Evolutionary conservation across 1,140 invertebrate genomes (phyloP).

Genomic region (Protaetia brevitarsis): DNA sequence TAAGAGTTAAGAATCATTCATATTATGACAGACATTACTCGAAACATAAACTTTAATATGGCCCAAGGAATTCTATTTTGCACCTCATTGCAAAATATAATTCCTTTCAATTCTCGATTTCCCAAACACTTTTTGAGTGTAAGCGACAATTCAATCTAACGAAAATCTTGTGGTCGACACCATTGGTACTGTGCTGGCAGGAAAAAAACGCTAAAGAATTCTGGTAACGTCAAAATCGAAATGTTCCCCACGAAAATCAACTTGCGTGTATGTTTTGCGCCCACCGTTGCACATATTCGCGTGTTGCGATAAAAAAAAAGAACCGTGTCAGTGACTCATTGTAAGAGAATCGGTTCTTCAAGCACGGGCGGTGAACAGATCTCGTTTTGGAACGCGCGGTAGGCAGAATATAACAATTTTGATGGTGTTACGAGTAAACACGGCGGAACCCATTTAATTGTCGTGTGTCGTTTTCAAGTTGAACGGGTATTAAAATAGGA

Average conservation of each 20-base stretch:
- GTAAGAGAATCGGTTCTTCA: too few species aligned
- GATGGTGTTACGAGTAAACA: not conserved
- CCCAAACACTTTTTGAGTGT: not conserved
- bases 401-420: not conserved
- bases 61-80: too few species aligned
- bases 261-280: not conserved
- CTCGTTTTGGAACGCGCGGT: not conserved
- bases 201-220: too few species aligned
- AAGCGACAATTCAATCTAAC: not conserved
- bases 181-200: too few species aligned
- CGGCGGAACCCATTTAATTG: not conserved
- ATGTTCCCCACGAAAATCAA: not conserved
- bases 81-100: not conserved
- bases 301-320: not conserved
- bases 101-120: not conserved
- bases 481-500: constrained; percentile 7
- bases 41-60: too few species aligned
- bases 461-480: constrained; percentile 11
- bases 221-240: not conserved
- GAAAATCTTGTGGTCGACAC: not conserved
- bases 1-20: too few species aligned
- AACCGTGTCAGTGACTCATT: not conserved
- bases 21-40: too few species aligned
- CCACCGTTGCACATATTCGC: too few species aligned
- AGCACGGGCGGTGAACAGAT: not conserved